These are phyloP conservation scores for Astreopora myriophthalma DNA, from an alignment of 64 coral and sea anemone species.

Conservation along the genomic window DNA sequence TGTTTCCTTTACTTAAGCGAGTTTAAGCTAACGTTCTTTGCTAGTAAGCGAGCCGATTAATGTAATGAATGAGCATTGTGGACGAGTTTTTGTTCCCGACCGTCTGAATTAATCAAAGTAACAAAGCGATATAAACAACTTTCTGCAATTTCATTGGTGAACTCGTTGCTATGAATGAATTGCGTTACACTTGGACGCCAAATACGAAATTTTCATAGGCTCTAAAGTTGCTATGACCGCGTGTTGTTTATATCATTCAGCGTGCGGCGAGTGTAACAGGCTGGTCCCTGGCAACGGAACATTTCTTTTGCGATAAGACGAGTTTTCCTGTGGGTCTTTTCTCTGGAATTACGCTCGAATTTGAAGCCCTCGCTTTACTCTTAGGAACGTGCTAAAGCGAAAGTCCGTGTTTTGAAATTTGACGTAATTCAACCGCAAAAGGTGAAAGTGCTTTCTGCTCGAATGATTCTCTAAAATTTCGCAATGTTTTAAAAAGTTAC, in stretches of 20 bases:
- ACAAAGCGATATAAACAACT: constrained; percentile 74
- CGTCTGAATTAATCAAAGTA: constrained; percentile 37
- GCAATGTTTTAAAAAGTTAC: neutral
- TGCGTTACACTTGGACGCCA: constrained; percentile 61
- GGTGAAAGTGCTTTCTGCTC: constrained; percentile 2
- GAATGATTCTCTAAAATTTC: neutral
- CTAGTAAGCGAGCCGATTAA: neutral
- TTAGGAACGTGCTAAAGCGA: neutral
- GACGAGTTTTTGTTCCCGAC: neutral
- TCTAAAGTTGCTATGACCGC: constrained; percentile 83
- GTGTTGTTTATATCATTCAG: constrained; percentile 60
- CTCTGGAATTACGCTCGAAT: neutral
- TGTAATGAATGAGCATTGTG: constrained; percentile 60
- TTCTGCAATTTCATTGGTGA: constrained; percentile 70
- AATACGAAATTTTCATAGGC: constrained; percentile 67
- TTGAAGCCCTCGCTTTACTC: neutral
- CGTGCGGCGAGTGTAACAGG: constrained; percentile 51
- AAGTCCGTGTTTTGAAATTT: neutral
- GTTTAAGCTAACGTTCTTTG: neutral
- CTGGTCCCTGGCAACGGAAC: constrained; percentile 41
- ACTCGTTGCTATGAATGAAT: constrained; percentile 77
- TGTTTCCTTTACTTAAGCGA: neutral
- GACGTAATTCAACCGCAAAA: constrained; percentile 38
- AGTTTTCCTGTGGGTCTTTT: neutral
- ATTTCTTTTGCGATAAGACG: constrained; percentile 16